These are phyloP conservation scores for Idaea straminata DNA, from an alignment of 2,888 invertebrate species.

Conservation along the genomic window DNA sequence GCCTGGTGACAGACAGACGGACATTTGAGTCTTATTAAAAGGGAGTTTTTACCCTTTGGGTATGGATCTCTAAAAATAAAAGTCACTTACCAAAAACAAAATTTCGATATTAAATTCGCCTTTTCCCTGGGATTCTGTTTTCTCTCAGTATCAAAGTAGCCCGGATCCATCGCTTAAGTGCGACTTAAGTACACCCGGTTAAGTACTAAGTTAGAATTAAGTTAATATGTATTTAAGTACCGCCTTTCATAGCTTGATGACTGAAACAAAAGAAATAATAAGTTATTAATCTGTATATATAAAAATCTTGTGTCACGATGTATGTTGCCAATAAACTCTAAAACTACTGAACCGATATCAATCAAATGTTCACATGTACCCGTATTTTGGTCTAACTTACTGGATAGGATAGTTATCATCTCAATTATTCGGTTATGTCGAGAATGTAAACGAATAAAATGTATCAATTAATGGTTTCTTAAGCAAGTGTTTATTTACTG, in stretches of 20 bases:
- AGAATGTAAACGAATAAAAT: no score
- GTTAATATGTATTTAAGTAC: slow-evolving; percentile 10
- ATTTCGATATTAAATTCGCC: slow-evolving; percentile 82
- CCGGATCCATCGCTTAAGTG: slow-evolving; percentile 68
- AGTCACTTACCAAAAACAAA: slow-evolving; percentile 83
- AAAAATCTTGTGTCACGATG: no score
- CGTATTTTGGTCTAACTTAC: no score
- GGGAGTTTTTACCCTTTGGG: neutral
- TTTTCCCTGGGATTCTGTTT: slow-evolving; percentile 82
- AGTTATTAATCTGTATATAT: no score
- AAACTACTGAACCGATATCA: no score
- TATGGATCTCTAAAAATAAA: neutral
- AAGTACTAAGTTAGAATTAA: slow-evolving; percentile 14
- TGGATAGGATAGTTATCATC: no score
- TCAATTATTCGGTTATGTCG: no score
- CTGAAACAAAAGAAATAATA: slow-evolving; percentile 14
- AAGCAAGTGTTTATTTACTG: no score
- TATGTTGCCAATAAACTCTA: no score
- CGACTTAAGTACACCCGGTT: slow-evolving; percentile 14
- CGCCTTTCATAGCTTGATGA: slow-evolving; percentile 7
- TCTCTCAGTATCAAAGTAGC: slow-evolving; percentile 71
- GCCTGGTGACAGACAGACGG: neutral
- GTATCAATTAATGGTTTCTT: no score
- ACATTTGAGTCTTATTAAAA: neutral
- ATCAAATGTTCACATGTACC: no score